phyloP scores from a whole-genome alignment of 92 coral and sea anemone genomes.

The Parazoanthus atlanticus region DNA sequence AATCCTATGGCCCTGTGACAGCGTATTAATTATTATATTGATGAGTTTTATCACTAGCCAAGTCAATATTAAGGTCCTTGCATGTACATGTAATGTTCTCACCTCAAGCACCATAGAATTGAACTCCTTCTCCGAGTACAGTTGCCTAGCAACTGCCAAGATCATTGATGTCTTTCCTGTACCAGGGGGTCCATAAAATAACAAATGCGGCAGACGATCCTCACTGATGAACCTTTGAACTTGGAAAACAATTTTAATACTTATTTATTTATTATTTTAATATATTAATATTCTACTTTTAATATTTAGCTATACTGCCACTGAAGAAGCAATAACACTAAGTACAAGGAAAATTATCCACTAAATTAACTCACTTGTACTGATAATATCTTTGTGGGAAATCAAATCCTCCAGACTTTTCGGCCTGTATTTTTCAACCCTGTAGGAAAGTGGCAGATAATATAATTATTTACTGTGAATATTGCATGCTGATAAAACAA shows the following conservation, averaged over 20 bases:
- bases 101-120: conserved; percentile 99
- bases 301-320: background rate
- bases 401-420: conserved; percentile 86
- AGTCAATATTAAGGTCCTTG: background rate
- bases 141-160: conserved; percentile 95
- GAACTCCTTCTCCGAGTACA: conserved; percentile 85
- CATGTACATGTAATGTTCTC: background rate
- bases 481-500: background rate
- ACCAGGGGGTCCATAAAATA: conserved; percentile 99
- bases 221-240: conserved; percentile 92
- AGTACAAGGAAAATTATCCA: too few relatives aligned
- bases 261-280: too few relatives aligned
- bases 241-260: conserved; percentile 6
- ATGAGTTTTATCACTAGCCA: background rate
- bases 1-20: too few relatives aligned
- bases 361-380: conserved; percentile 76
- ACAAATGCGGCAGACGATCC: conserved; percentile 93
- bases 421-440: conserved; percentile 99
- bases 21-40: too few relatives aligned
- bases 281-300: too few relatives aligned
- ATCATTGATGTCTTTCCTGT: conserved; percentile 98
- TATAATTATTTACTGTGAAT: background rate
- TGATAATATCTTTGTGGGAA: conserved; percentile 95
- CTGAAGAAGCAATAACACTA: too few relatives aligned
- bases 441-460: conserved; percentile 18